Evolutionary conservation across 1,140 invertebrate genomes (phyloP), one percentile per base, ranked within the genome.

Genomic region (Sipha flava): DNA sequence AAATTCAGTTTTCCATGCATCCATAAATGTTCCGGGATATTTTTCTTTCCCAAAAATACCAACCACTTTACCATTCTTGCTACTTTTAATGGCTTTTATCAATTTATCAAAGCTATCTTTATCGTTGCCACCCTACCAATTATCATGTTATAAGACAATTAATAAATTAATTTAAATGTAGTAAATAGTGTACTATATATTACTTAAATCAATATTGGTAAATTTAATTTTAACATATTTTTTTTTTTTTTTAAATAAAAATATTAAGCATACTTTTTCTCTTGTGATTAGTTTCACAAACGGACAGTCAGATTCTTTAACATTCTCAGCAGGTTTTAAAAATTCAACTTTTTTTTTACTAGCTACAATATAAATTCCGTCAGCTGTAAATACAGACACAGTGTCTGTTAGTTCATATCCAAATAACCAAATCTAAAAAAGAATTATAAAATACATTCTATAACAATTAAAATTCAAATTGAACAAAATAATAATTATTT

Each of bases 321-420:
- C 89, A 83, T 90, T 92, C 84, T 98, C 96, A n/a, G 97, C 90
- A 84, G 95, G 93, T 82, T 94, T 91, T 10, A 99, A 87, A 87
- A 98, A 99, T 82, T 99, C 96, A 80, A 98, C 96, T 86, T 99
- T 99, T 87, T 98, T 98, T 85, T 98, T 98, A 84, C 96, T 98
- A 0, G 96, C 94, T 31, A 99, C 87, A 83, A 99, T 96, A 84
- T 92, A 91, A 73, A 98, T 93, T 23, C 88, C 89, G 31, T 93
- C 90, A 82, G 96, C 90, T 80, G 94, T 92, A 79, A 99, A 88
- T 0, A 98, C 91, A 86, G 97, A 95, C 49, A 99, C 91, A 0
- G 96, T 98, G 85, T 99, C 97, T 2, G 95, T 93, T 21, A 99
- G 86, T 85, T 98, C 96, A 85, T 98, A 99, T 81, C 96, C 97